A percentile compares a stretch with the other conserved stretches of the same genome.
phyloP scores from a whole-genome alignment of 1,140 invertebrate species.

The Eupeodes corollae region DNA sequence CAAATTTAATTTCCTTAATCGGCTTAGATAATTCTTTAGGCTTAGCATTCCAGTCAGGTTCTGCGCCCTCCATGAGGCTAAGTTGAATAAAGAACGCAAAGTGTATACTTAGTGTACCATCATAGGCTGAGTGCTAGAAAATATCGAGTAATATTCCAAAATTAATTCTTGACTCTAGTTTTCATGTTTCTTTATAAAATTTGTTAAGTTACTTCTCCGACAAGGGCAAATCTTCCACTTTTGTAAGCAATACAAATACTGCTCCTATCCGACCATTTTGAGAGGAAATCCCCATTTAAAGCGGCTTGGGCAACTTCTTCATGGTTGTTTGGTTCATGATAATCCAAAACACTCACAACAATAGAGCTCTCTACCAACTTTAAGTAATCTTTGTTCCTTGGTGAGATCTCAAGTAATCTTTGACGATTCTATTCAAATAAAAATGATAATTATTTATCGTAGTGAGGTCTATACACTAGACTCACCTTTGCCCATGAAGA shows the following conservation, averaged over 20 bases:
- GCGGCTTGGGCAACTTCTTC: conserved; percentile 30
- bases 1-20: conserved; percentile 20
- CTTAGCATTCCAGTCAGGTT: conserved; percentile 20
- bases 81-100: conserved; percentile 27
- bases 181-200: background rate
- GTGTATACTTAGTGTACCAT: conserved; percentile 44
- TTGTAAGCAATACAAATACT: conserved; percentile 38
- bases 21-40: background rate
- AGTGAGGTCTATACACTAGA: background rate
- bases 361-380: conserved; percentile 52
- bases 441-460: background rate
- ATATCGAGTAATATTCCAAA: background rate
- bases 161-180: conserved; percentile 1
- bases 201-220: conserved; percentile 24
- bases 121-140: conserved; percentile 42
- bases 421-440: conserved; percentile 31
- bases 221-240: conserved; percentile 39
- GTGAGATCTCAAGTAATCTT: conserved; percentile 41
- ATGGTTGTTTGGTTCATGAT: conserved; percentile 33
- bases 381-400: conserved; percentile 48
- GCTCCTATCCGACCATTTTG: conserved; percentile 47
- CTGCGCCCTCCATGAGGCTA: conserved; percentile 30
- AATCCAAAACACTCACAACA: conserved; percentile 51
- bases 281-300: conserved; percentile 39
- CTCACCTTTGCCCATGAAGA: conserved; percentile 50